Conservation (phyloP, 2,888 invertebrate species). For the Epinotia demarniana region DNA sequence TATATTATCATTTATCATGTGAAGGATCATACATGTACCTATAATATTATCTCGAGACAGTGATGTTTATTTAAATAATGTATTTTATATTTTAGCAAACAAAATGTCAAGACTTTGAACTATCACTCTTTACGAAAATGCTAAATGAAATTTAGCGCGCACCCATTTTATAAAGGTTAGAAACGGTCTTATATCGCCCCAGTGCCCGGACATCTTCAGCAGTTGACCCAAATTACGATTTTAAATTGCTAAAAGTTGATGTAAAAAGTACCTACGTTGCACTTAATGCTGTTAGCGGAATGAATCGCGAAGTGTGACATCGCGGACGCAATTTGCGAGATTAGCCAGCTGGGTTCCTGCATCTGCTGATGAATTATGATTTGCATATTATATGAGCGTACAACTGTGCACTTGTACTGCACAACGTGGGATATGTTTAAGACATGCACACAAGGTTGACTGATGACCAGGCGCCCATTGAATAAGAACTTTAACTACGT, state of each 20-base stretch:
- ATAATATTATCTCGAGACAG: no score
- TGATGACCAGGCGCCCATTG: no score
- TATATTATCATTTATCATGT: no score
- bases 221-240: conserved; percentile 26
- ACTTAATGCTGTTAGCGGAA: conserved; percentile 15
- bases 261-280: conserved; percentile 14
- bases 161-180: conserved; percentile 1
- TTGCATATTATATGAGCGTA: neutral
- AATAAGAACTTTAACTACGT: no score
- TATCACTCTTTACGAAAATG: conserved; percentile 3
- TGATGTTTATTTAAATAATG: no score
- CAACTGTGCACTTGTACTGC: neutral
- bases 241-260: conserved; percentile 17
- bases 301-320: conserved; percentile 20
- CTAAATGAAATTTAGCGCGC: conserved; percentile 2
- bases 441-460: no score
- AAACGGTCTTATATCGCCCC: neutral
- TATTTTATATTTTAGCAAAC: no score
- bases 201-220: neutral
- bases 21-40: no score
- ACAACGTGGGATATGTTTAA: neutral
- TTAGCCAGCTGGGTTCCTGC: conserved; percentile 6
- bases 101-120: neutral
- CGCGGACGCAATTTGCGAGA: neutral
- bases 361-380: conserved; percentile 7